phyloP scores from a whole-genome alignment of 2,113 vertebrate species.

The Delphinapterus leucas region DNA sequence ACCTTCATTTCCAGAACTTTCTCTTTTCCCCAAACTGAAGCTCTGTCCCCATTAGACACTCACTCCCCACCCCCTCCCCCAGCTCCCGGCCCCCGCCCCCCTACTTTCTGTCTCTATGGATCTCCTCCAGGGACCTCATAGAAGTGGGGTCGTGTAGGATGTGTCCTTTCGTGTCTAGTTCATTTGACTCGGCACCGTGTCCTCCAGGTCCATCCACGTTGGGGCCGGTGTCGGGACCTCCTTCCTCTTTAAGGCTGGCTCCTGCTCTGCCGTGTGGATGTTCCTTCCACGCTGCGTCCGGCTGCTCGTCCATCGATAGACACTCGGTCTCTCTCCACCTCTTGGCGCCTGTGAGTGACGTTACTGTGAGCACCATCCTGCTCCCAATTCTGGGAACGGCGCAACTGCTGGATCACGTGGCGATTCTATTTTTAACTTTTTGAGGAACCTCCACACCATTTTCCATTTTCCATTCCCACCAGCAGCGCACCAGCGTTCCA shows the following conservation, averaged over 20 bases:
- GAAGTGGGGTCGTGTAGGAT: background rate
- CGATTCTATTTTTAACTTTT: background rate
- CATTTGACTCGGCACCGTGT: rapidly evolving
- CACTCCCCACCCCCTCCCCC: no score
- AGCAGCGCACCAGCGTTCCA: rapidly evolving
- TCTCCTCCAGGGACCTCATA: background rate
- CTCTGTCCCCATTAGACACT: background rate
- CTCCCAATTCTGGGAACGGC: background rate
- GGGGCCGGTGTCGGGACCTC: background rate
- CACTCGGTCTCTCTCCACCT: no score
- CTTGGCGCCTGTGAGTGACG: background rate
- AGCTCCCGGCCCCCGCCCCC: rapidly evolving
- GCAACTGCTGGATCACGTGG: rapidly evolving
- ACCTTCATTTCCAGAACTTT: background rate
- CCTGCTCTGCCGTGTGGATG: rapidly evolving
- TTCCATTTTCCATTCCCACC: background rate
- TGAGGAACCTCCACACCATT: background rate
- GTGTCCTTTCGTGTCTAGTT: background rate
- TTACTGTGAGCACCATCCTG: background rate
- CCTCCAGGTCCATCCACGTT: background rate
- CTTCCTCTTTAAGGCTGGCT: background rate
- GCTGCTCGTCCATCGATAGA: rapidly evolving
- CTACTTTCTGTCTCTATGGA: background rate
- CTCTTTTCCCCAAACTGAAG: background rate
- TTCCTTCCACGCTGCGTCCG: rapidly evolving